Evolutionary conservation across 2,888 invertebrate genomes (phyloP).

Genomic region (Cerastoderma edule): DNA sequence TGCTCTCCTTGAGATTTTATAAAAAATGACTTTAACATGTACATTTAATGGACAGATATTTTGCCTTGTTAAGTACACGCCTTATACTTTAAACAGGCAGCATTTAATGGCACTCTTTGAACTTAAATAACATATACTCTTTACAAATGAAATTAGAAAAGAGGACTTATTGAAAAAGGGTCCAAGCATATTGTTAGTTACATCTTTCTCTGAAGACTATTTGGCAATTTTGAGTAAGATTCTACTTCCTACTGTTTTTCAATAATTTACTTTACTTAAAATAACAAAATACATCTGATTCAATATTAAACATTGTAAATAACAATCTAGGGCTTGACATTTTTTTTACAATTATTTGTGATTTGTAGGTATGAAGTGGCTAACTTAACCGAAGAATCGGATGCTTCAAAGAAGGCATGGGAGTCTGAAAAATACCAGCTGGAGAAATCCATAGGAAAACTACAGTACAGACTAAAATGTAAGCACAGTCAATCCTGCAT

Average conservation of each 20-base stretch:
- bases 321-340: neutral
- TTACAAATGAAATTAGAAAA: too few species aligned
- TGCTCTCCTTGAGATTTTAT: too few species aligned
- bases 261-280: neutral
- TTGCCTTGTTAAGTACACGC: too few species aligned
- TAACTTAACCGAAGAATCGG: conserved; percentile 68
- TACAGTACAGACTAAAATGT: conserved; percentile 77
- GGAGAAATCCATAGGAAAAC: conserved; percentile 72
- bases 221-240: neutral
- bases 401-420: conserved; percentile 67
- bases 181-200: too few species aligned
- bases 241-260: neutral
- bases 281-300: too few species aligned
- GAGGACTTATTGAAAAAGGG: too few species aligned
- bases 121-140: too few species aligned
- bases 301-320: neutral
- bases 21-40: too few species aligned
- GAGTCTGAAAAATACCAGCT: conserved; percentile 69
- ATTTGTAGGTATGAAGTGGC: conserved; percentile 66
- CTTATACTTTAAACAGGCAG: too few species aligned
- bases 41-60: too few species aligned
- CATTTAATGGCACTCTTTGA: too few species aligned
- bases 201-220: too few species aligned
- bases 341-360: neutral
- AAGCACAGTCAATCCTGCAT: conserved; percentile 21